Evolutionary conservation across 2,113 vertebrate genomes (phyloP).

Genomic region (Gallinago media): DNA sequence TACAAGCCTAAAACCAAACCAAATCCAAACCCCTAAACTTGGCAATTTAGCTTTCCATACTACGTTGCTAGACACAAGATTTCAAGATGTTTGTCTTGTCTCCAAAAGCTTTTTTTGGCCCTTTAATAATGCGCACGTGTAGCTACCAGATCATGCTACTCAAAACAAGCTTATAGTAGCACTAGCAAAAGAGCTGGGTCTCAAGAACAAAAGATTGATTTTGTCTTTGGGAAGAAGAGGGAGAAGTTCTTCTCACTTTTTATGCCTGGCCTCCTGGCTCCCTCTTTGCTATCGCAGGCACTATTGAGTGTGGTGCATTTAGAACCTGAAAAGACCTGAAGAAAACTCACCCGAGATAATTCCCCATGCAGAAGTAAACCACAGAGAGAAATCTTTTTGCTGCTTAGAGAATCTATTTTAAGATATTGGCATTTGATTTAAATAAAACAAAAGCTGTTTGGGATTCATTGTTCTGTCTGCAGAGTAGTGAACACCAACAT

Average conservation of each 20-base stretch:
- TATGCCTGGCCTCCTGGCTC: neutral
- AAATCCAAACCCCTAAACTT: neutral
- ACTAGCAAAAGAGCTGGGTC: neutral
- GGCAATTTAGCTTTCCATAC: neutral
- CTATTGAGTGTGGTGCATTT: neutral
- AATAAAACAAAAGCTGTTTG: constrained; percentile 43
- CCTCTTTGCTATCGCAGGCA: neutral
- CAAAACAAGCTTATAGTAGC: neutral
- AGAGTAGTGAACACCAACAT: constrained; percentile 35
- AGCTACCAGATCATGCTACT: neutral
- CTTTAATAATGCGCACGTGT: neutral
- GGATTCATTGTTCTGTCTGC: constrained; percentile 31
- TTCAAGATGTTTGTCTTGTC: neutral
- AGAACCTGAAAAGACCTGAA: neutral
- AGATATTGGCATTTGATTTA: neutral
- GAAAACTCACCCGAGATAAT: neutral
- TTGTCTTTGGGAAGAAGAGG: neutral
- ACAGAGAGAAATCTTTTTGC: neutral
- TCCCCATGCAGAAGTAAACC: neutral
- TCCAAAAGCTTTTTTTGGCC: neutral
- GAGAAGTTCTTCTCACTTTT: neutral
- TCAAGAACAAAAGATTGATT: neutral
- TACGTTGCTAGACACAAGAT: neutral
- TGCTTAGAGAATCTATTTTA: neutral
- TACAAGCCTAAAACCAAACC: neutral